Conservation (phyloP, 2,888 invertebrate genomes). For the Cremastobaeus sp. region DNA sequence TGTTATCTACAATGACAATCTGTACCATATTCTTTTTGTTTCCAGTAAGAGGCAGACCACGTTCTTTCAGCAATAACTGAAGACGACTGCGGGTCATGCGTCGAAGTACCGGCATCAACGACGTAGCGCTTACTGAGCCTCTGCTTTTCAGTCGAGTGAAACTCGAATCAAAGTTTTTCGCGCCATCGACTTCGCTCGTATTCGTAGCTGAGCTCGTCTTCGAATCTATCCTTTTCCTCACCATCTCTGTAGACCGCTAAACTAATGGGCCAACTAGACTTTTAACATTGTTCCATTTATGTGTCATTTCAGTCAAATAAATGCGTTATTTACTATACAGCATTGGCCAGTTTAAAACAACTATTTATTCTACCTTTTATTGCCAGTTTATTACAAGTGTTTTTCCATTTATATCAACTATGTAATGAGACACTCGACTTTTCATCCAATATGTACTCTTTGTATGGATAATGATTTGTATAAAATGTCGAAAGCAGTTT, state of each 20-base stretch:
- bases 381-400: too few relatives aligned
- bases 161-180: slow-evolving; percentile 67
- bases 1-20: slow-evolving; percentile 45
- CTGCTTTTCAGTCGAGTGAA: slow-evolving; percentile 64
- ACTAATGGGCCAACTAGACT: slow-evolving; percentile 59
- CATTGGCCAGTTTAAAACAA: too few relatives aligned
- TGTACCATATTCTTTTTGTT: slow-evolving; percentile 73
- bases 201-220: slow-evolving; percentile 68
- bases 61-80: slow-evolving; percentile 72
- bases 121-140: slow-evolving; percentile 65
- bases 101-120: slow-evolving; percentile 67
- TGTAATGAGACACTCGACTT: too few relatives aligned
- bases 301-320: too few relatives aligned
- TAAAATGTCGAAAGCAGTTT: too few relatives aligned
- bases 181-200: slow-evolving; percentile 65
- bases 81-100: slow-evolving; percentile 72
- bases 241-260: slow-evolving; percentile 66
- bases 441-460: too few relatives aligned
- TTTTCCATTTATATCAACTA: too few relatives aligned
- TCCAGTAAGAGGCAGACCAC: slow-evolving; percentile 70
- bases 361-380: too few relatives aligned
- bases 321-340: too few relatives aligned
- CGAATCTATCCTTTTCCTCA: slow-evolving; percentile 71
- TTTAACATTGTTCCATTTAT: slow-evolving; percentile 33
- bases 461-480: too few relatives aligned